Conservation (phyloP, 2,797 vertebrate genomes). For the Trachurus trachurus region DNA sequence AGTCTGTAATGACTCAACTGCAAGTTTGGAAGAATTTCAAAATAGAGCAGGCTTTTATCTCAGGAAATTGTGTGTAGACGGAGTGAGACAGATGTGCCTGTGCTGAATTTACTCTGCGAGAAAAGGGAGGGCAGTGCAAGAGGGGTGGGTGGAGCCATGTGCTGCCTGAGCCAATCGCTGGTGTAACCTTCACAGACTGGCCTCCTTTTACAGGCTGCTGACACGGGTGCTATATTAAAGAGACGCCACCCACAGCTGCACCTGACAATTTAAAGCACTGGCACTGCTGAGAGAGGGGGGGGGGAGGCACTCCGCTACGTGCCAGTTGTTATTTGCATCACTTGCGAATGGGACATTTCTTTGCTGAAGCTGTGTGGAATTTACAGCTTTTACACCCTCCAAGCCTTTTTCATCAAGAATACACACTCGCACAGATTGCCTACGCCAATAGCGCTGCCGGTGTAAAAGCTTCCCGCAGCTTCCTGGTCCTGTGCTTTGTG, state of each 20-base stretch:
- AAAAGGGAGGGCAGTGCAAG: constrained; percentile 32
- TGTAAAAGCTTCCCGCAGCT: not conserved
- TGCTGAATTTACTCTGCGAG: constrained; percentile 61
- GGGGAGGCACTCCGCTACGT: constrained; percentile 3
- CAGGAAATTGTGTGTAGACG: constrained; percentile 45
- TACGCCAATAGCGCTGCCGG: not conserved
- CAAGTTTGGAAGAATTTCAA: not conserved
- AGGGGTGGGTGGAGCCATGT: constrained; percentile 18
- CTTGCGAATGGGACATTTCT: constrained; percentile 43
- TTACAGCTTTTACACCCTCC: constrained; percentile 35
- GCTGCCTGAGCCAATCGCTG: constrained; percentile 64
- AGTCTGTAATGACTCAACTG: not conserved
- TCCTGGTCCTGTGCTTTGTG: constrained; percentile 20
- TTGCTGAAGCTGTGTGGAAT: constrained; percentile 56
- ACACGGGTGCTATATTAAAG: constrained; percentile 86
- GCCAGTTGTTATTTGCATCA: constrained; percentile 62
- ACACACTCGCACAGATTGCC: constrained; percentile 16
- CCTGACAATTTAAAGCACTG: constrained; percentile 89
- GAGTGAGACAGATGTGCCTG: constrained; percentile 70
- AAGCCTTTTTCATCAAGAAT: constrained; percentile 12
- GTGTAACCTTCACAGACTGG: constrained; percentile 67
- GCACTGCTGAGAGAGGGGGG: constrained; percentile 42
- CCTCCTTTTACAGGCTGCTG: constrained; percentile 93
- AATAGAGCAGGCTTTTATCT: not conserved
- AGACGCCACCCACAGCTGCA: constrained; percentile 85